These are phyloP conservation scores for Antechinus stuartii DNA, from an alignment of 2,113 vertebrate genomes.

Conservation along the genomic window DNA sequence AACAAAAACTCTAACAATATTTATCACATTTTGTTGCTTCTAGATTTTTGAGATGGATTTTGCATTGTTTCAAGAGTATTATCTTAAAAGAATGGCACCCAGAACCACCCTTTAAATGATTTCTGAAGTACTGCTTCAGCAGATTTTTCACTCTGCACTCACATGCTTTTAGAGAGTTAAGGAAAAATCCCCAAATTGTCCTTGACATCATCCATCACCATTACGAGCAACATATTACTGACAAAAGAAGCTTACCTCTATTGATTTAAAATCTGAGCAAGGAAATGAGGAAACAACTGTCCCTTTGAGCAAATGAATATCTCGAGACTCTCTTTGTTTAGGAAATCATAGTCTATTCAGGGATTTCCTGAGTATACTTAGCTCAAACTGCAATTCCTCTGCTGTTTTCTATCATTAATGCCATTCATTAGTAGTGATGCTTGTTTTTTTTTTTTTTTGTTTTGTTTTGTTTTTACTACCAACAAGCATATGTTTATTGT, in stretches of 20 bases:
- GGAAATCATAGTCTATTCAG: background rate
- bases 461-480: background rate
- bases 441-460: background rate
- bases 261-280: conserved; percentile 65
- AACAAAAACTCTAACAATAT: conserved; percentile 18
- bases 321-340: background rate
- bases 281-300: conserved; percentile 34
- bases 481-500: background rate
- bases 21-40: conserved; percentile 24
- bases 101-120: conserved; percentile 55
- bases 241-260: conserved; percentile 61
- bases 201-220: conserved; percentile 36
- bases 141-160: conserved; percentile 59
- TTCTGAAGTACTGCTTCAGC: conserved; percentile 63
- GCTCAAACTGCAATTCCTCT: background rate
- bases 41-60: conserved; percentile 38
- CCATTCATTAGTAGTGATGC: background rate
- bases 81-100: background rate
- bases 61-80: conserved; percentile 6
- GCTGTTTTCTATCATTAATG: background rate
- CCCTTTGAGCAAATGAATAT: conserved; percentile 29
- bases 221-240: conserved; percentile 43
- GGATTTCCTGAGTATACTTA: background rate
- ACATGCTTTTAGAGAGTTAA: conserved; percentile 59
- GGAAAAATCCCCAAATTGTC: conserved; percentile 42